phyloP scores from a whole-genome alignment of 2,797 vertebrate genomes.

The Okamejei kenojei region DNA sequence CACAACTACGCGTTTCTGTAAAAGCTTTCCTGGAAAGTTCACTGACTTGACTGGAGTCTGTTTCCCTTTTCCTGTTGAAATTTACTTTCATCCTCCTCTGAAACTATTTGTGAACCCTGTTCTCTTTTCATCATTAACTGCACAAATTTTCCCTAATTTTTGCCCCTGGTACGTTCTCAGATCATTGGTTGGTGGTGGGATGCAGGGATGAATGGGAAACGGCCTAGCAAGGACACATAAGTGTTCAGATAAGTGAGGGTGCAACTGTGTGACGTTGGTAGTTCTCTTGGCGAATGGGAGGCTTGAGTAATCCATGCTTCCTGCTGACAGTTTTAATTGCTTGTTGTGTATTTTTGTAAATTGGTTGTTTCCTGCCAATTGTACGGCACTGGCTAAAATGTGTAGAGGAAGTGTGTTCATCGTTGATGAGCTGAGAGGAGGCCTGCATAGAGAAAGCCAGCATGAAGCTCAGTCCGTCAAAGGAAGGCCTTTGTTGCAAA shows the following conservation, averaged over 20 bases:
- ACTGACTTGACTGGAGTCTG: not conserved
- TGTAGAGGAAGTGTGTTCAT: slow-evolving; percentile 13
- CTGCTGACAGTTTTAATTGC: slow-evolving; percentile 14
- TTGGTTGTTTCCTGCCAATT: slow-evolving; percentile 11
- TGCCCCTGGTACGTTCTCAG: not conserved
- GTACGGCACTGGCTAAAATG: not conserved
- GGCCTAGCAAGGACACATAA: not conserved
- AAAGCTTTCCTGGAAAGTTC: slow-evolving; percentile 33
- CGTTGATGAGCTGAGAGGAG: not conserved
- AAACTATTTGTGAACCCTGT: not conserved
- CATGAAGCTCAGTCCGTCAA: not conserved
- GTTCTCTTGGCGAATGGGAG: not conserved
- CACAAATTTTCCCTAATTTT: not conserved
- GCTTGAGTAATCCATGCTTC: slow-evolving; percentile 1
- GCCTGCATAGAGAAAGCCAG: not conserved
- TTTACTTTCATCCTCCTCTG: not conserved
- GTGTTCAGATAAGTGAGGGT: not conserved
- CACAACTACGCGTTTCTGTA: not conserved
- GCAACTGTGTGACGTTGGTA: not conserved
- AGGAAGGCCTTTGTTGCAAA: not conserved
- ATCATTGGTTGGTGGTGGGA: too few species aligned
- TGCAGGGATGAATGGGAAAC: not conserved
- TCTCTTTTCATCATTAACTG: not conserved
- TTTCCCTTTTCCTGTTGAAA: not conserved
- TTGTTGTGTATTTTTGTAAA: slow-evolving; percentile 24